Conservation (phyloP, 2,797 vertebrate genomes). For the Sitta carolinensis region DNA sequence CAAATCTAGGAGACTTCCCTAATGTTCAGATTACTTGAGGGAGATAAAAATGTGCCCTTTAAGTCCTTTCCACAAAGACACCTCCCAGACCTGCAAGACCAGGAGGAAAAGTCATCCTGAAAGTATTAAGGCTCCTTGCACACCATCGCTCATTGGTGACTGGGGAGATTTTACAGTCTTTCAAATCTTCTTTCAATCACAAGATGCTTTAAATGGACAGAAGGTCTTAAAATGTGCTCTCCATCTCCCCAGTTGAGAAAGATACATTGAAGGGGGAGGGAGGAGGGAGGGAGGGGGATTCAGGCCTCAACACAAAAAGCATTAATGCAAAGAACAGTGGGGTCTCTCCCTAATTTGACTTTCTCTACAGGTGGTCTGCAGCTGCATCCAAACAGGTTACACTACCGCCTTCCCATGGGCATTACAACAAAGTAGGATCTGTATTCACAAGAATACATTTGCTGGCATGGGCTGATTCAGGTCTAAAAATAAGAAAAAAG, state of each 20-base stretch:
- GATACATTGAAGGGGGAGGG: conserved; percentile 69
- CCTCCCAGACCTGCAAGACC: conserved; percentile 50
- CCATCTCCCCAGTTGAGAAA: conserved; percentile 72
- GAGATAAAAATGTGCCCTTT: conserved; percentile 38
- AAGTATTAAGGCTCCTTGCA: conserved; percentile 55
- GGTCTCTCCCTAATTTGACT: conserved; percentile 93
- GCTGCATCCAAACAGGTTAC: conserved; percentile 92
- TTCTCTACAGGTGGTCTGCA: conserved; percentile 95
- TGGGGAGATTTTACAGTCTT: conserved; percentile 73
- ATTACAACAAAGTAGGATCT: conserved; percentile 80
- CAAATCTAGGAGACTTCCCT: conserved; percentile 10
- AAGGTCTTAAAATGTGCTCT: conserved; percentile 76
- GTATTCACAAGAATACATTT: conserved; percentile 81
- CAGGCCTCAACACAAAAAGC: conserved; percentile 81
- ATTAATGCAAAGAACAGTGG: conserved; percentile 88
- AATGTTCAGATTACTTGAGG: background rate
- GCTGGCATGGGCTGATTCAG: conserved; percentile 80
- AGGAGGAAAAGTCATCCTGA: conserved; percentile 58
- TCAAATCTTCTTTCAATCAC: conserved; percentile 77
- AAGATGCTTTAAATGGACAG: conserved; percentile 79
- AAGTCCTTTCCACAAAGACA: background rate
- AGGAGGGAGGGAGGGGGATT: conserved; percentile 57
- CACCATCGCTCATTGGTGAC: conserved; percentile 57
- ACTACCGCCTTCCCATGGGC: conserved; percentile 76
- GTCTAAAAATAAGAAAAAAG: conserved; percentile 89